Base-by-base conservation (phyloP, 2,888 invertebrate species). In the Cephonodes hylas region DNA sequence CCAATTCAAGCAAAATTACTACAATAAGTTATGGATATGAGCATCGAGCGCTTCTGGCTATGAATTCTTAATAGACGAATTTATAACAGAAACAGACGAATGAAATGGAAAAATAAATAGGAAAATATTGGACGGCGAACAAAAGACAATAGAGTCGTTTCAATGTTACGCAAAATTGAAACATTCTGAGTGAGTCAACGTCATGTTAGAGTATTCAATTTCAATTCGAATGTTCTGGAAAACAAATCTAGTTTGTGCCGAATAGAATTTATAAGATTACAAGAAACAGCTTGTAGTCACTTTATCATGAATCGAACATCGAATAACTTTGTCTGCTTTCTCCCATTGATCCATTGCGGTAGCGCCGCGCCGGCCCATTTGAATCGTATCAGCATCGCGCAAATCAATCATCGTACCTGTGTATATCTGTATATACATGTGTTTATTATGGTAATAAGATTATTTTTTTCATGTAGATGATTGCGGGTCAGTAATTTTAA, bases 191-290 rank as follows among this genome's bases (percentile, higher is more conserved):
- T 88, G 87, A 87, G 82, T 88, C 88, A 88, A 79, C 77, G 68
- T 77, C 74, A 78, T 75, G 79, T 81, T 74, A 56, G 66, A 80
- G 84, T 86, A 84, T 89, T 86, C 76, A 77, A 85, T 88, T 89
- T 84, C 88, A 84, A 79, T 81, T 72, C 72, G 81, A 81, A 82
- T 75, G 80, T 76, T 83, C 78, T 75, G 71, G 73, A 70, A 76
- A 76, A 84, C 86, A 85, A 85, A 84, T 81, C 81, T 79, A 77
- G 70, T 71, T 75, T 81, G 83, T 77, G 81, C 75, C 76, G 76
- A 80, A 81, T 74, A 76, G 68, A 79, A 85, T 88, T 89, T 88
- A 88, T 81, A 82, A 76, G 73, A 73, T 79, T 79, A 86, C 86
- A 84, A 75, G 77, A 83, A 80, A 74, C 71, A 74, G 77, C 84